A percentile compares a stretch with the other conserved stretches of the same genome.
Evolutionary conservation across 2,888 invertebrate species (phyloP).

Genomic region (Tetropium fuscum): DNA sequence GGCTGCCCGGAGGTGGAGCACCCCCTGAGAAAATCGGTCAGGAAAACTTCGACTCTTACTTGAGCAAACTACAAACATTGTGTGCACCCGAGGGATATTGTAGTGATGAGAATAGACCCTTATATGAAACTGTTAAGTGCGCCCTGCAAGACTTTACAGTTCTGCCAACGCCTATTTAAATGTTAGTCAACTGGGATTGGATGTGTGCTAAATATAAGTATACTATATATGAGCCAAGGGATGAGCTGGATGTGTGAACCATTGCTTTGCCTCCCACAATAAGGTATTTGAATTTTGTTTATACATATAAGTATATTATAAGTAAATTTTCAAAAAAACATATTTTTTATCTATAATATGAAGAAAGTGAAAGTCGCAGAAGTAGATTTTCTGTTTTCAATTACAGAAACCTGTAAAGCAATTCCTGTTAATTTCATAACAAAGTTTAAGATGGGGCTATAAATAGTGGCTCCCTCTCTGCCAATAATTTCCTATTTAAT

Average conservation of each 20-base stretch:
- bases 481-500: too few relatives aligned
- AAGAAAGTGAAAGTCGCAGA: too few relatives aligned
- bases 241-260: constrained; percentile 1
- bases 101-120: constrained; percentile 84
- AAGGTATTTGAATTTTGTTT: neutral
- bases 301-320: too few relatives aligned
- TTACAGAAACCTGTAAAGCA: neutral
- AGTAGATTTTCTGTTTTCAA: too few relatives aligned
- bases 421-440: neutral
- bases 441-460: neutral
- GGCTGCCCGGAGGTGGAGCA: constrained; percentile 74
- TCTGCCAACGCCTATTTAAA: constrained; percentile 89
- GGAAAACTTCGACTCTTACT: constrained; percentile 93
- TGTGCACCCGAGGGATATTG: constrained; percentile 89
- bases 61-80: constrained; percentile 90
- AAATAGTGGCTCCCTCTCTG: too few relatives aligned
- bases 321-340: too few relatives aligned
- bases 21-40: constrained; percentile 79
- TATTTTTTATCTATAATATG: too few relatives aligned
- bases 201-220: constrained; percentile 7
- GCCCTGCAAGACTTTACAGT: constrained; percentile 93
- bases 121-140: constrained; percentile 92
- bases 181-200: neutral
- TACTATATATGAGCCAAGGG: constrained; percentile 1
- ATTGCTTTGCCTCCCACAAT: neutral